Base-by-base conservation (phyloP, 2,797 vertebrate genomes). In the Kryptolebias ocellatus region DNA sequence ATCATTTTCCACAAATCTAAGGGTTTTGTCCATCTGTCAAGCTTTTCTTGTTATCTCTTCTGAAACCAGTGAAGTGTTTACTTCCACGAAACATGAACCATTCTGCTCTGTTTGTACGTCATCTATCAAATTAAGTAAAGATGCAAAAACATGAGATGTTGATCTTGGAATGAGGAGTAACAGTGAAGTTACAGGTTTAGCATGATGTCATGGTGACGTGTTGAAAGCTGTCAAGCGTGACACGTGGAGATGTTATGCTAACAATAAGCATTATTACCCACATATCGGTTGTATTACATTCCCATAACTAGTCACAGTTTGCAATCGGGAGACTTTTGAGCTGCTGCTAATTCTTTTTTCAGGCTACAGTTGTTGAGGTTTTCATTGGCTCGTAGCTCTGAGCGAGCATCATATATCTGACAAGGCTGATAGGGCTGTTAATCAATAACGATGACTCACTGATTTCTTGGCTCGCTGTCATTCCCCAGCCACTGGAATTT, bases 101-200 rank as follows among this genome's bases (percentile, higher is more conserved):
- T 2, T 27, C 34, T 1, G 45, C 16, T 31, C 29, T 31, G 64
- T n/a, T 59, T 42, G 31, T 16, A n/a, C 47, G 20, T 67, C 54
- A 67, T 50, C 56, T 67, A 57, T 67, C 47, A 67, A 51, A 56
- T 50, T 18, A 60, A 70, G 67, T 57, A 84, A 85, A 89, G 85
- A 85, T 89, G 81, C 60, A 83, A 84, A 88, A 90, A 89, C 81
- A 87, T 16, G 46, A 63, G 63, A 58, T 90, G 85, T 90, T 89
- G 83, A 85, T 76, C 63, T 86, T 88, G 82, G 86, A 86, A 67
- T 61, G 58, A 47, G 61, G 54, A 64, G 20, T 45, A 60, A 72
- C 59, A 60, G 74, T 60, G 28, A 79, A 82, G 76, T 75, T 76
- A 78, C 86, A 90, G 82, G 60, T 74, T 84, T 83, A 78, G 60